A percentile compares a stretch with the other conserved stretches of the same genome.
Conservation (phyloP, 2,113 vertebrate species). For the Capreolus pygargus region DNA sequence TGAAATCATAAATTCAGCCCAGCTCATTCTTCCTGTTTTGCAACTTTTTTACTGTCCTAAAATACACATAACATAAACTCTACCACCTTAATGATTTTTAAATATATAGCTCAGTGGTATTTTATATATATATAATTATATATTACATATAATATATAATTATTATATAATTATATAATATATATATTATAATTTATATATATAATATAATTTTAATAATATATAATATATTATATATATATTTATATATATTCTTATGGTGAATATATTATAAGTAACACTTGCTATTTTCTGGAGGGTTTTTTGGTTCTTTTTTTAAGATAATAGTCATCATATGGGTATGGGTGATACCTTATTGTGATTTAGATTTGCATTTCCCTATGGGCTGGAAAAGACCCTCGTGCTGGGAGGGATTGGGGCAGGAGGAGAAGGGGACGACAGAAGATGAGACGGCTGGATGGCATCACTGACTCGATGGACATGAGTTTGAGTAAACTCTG, state of each 20-base stretch:
- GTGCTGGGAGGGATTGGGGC: too few relatives aligned
- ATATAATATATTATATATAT: not conserved
- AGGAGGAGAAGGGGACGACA: too few relatives aligned
- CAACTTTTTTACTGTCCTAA: not conserved
- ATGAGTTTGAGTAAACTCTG: too few relatives aligned
- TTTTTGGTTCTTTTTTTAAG: not conserved
- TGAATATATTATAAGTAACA: not conserved
- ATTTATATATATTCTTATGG: not conserved
- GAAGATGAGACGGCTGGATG: too few relatives aligned
- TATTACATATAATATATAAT: too few relatives aligned
- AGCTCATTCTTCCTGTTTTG: not conserved
- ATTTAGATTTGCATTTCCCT: not conserved
- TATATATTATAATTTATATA: too few relatives aligned
- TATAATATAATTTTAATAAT: too few relatives aligned
- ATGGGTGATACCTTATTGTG: not conserved
- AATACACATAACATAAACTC: not conserved
- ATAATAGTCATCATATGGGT: not conserved
- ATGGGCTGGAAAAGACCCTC: too few relatives aligned
- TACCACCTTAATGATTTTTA: not conserved
- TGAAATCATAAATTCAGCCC: not conserved
- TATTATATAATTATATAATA: not conserved
- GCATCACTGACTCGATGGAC: too few relatives aligned
- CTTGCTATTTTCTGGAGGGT: not conserved
- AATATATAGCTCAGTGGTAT: not conserved
- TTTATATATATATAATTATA: not conserved